Conservation (phyloP, 2,113 vertebrate genomes). For the Passer domesticus region DNA sequence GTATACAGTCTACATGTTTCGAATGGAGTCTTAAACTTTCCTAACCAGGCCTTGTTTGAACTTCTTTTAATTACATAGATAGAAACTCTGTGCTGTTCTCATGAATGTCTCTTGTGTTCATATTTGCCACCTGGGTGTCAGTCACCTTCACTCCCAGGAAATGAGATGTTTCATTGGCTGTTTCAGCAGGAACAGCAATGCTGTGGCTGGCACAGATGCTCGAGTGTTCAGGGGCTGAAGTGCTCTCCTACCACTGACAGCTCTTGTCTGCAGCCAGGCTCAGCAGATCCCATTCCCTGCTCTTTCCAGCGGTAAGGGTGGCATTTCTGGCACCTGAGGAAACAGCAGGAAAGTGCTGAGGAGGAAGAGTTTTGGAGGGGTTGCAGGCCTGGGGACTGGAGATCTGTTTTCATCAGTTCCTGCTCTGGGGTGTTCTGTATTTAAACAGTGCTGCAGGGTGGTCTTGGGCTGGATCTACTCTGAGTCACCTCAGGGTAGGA, state of each 20-base stretch:
- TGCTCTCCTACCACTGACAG: background rate
- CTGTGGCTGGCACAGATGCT: background rate
- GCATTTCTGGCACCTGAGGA: background rate
- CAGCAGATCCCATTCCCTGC: background rate
- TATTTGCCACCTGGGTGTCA: background rate
- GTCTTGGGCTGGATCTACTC: background rate
- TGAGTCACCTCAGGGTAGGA: background rate
- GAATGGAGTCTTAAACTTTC: background rate
- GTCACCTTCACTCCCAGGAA: background rate
- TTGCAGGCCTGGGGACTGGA: background rate
- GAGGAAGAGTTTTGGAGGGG: background rate
- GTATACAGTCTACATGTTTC: background rate
- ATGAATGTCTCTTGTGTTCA: background rate
- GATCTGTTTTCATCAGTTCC: background rate
- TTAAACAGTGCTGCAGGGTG: background rate
- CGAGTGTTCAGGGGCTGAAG: background rate
- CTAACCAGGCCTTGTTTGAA: background rate
- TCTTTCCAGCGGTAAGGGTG: fast-evolving
- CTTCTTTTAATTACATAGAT: background rate
- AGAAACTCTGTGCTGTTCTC: background rate
- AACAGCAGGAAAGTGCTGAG: background rate
- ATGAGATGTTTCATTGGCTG: fast-evolving
- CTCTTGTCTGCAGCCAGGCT: background rate
- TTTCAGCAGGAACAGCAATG: background rate
- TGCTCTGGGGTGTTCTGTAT: background rate